phyloP scores from a whole-genome alignment of 2,888 invertebrate species.

The Torymus texanus region DNA sequence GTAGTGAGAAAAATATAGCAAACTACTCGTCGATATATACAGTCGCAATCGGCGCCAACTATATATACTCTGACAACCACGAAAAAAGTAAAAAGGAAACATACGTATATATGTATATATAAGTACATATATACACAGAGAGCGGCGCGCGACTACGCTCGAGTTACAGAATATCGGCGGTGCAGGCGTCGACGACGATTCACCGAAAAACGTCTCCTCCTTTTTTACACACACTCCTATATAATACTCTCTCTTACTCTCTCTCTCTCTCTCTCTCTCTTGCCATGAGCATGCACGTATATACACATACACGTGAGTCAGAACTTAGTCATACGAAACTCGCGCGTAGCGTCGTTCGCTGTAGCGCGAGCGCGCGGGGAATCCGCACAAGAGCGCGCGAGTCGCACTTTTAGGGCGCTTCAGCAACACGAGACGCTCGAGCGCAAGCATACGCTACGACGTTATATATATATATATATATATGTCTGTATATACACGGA shows the following conservation, averaged over 20 bases:
- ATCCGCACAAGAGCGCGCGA: slow-evolving; percentile 70
- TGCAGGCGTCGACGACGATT: slow-evolving; percentile 3
- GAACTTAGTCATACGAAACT: slow-evolving; percentile 71
- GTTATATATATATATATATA: too few relatives aligned
- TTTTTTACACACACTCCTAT: not conserved
- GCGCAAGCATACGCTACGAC: slow-evolving; percentile 4
- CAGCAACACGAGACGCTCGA: slow-evolving; percentile 54
- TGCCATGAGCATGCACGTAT: slow-evolving; percentile 7
- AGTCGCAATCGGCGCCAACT: too few relatives aligned
- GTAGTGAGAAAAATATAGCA: too few relatives aligned
- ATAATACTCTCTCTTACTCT: not conserved
- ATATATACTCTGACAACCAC: too few relatives aligned
- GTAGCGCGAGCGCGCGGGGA: slow-evolving; percentile 58
- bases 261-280: not conserved
- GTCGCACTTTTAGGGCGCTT: slow-evolving; percentile 71
- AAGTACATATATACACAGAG: too few relatives aligned
- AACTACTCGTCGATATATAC: too few relatives aligned
- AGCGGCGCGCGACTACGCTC: too few relatives aligned
- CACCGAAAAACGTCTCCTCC: slow-evolving; percentile 31
- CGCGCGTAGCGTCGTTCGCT: slow-evolving; percentile 14
- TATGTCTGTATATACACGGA: too few relatives aligned
- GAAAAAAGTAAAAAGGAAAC: too few relatives aligned
- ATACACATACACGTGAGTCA: slow-evolving; percentile 56
- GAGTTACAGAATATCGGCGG: too few relatives aligned
- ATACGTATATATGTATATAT: too few relatives aligned